These are phyloP conservation scores for Pampusana beccarii DNA, from an alignment of 2,113 vertebrate species.

Conservation along the genomic window DNA sequence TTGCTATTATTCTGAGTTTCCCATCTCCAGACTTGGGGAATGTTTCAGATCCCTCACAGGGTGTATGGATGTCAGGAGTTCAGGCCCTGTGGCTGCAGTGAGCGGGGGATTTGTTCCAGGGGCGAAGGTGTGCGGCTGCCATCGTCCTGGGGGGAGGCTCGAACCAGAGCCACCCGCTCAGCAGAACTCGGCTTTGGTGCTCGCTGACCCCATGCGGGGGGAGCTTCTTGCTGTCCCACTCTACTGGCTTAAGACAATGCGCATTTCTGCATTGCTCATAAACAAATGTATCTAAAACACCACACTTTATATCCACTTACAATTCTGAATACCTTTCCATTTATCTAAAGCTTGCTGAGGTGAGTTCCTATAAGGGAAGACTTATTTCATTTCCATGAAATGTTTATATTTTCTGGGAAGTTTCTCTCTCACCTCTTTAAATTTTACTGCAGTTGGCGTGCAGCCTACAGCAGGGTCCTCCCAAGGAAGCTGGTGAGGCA, in stretches of 20 bases:
- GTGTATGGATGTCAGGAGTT: not conserved
- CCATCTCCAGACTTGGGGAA: not conserved
- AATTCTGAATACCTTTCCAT: slow-evolving; percentile 68
- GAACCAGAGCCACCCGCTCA: not conserved
- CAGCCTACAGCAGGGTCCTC: slow-evolving; percentile 85
- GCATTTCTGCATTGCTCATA: slow-evolving; percentile 39
- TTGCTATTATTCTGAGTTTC: not conserved
- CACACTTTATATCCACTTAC: slow-evolving; percentile 58
- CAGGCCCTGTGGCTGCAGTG: not conserved
- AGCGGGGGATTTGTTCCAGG: not conserved
- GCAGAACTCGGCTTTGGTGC: too few relatives aligned
- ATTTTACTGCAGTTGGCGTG: slow-evolving; percentile 92
- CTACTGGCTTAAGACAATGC: not conserved
- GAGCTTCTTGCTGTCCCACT: not conserved
- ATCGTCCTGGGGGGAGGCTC: not conserved
- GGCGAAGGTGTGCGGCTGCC: not conserved
- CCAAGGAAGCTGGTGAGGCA: slow-evolving; percentile 84
- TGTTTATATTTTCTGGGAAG: slow-evolving; percentile 90
- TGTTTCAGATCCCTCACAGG: not conserved
- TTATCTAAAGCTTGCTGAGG: slow-evolving; percentile 66
- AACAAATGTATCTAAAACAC: slow-evolving; percentile 56
- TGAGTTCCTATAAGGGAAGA: slow-evolving; percentile 75
- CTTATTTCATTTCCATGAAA: slow-evolving; percentile 84
- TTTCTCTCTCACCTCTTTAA: slow-evolving; percentile 99
- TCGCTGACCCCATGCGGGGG: not conserved